Percentiles rank a stretch among this genome's conserved stretches.
These are phyloP conservation scores for Sarcophaga subvicina DNA, from an alignment of 2,888 invertebrate genomes.

Conservation along the genomic window DNA sequence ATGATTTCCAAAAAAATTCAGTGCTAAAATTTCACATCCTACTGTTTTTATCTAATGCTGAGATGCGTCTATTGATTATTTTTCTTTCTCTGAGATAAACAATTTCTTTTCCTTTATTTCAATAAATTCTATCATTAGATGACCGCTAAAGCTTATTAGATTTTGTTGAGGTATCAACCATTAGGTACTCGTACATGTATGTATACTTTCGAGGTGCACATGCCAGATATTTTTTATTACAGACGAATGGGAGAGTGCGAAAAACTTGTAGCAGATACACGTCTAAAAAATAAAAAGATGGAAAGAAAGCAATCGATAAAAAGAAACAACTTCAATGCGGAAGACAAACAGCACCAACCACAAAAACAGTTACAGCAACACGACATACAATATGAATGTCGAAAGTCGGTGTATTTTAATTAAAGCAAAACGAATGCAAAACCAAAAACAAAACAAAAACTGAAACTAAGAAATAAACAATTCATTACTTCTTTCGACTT, in stretches of 20 bases:
- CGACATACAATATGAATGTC: constrained; percentile 38
- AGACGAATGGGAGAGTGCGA: constrained; percentile 13
- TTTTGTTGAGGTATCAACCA: neutral
- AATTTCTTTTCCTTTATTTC: constrained; percentile 38
- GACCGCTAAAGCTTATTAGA: constrained; percentile 48
- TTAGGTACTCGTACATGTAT: neutral
- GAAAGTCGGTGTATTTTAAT: constrained; percentile 62
- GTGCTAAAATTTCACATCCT: constrained; percentile 8
- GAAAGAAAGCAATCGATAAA: neutral
- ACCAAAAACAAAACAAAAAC: neutral
- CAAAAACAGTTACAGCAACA: constrained; percentile 16
- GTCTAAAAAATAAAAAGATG: constrained; percentile 14
- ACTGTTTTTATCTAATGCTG: neutral
- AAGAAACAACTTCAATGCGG: constrained; percentile 55
- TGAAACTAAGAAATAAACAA: constrained; percentile 46
- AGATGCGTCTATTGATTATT: neutral
- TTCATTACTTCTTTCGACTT: constrained; percentile 43
- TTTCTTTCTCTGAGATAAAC: no score
- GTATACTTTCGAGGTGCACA: constrained; percentile 19
- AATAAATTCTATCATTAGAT: constrained; percentile 55
- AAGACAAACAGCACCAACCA: constrained; percentile 48
- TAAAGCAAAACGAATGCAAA: constrained; percentile 52
- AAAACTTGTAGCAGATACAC: constrained; percentile 3
- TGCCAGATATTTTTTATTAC: constrained; percentile 4
- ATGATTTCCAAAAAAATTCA: neutral